Evolutionary conservation across 2,797 vertebrate genomes (phyloP).

Genomic region (Coregonus suidteri): DNA sequence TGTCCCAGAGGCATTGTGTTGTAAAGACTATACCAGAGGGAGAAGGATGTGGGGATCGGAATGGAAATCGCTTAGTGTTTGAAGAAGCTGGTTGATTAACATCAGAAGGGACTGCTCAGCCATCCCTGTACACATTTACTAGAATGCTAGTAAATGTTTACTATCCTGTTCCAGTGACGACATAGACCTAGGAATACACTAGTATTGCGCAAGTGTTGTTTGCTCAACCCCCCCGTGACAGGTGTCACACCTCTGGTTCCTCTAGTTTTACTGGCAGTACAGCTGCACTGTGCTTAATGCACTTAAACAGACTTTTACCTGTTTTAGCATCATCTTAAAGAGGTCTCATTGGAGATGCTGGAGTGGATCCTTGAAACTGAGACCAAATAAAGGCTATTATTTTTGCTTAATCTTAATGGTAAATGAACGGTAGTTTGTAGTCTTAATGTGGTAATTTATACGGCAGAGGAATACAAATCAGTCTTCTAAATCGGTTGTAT

Average conservation of each 20-base stretch:
- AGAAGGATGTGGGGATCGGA: too few relatives aligned
- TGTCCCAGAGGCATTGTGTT: not conserved
- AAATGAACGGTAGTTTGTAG: too few relatives aligned
- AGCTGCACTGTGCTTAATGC: not conserved
- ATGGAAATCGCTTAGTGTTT: conserved; percentile 5
- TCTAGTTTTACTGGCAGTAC: not conserved
- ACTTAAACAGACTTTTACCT: not conserved
- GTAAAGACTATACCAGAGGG: not conserved
- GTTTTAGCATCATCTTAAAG: not conserved
- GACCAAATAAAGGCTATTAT: too few relatives aligned
- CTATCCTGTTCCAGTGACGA: conserved; percentile 43
- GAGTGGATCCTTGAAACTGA: too few relatives aligned
- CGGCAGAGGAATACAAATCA: too few relatives aligned
- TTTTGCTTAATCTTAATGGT: too few relatives aligned
- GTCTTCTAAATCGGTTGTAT: too few relatives aligned
- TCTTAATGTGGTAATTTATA: too few relatives aligned
- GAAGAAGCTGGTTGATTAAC: too few relatives aligned
- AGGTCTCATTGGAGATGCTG: conserved; percentile 22
- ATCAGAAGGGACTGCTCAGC: not conserved
- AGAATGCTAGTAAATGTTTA: conserved; percentile 23
- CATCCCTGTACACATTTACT: not conserved
- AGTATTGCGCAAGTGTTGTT: not conserved
- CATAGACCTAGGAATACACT: not conserved
- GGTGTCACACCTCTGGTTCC: not conserved
- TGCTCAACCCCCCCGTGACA: not conserved